These are phyloP conservation scores for Hirtodrosophila duncani DNA, from an alignment of 2,888 invertebrate genomes.

Conservation along the genomic window DNA sequence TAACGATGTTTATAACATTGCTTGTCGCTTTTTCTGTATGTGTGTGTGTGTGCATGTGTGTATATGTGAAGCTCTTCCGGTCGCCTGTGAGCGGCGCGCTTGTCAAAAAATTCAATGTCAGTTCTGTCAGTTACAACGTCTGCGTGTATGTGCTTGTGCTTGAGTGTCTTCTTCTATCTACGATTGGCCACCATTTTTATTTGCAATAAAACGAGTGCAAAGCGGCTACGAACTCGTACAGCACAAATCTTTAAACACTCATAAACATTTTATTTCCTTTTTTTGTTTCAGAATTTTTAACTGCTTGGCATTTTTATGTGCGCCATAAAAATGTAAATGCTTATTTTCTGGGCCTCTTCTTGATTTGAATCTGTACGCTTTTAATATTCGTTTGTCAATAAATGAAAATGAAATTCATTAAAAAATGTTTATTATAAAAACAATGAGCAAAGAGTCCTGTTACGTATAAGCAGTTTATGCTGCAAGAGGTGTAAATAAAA, in stretches of 20 bases:
- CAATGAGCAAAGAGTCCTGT: too few relatives aligned
- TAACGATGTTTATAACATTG: constrained; percentile 11
- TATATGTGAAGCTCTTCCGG: constrained; percentile 36
- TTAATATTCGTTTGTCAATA: constrained; percentile 7
- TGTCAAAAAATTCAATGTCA: constrained; percentile 75
- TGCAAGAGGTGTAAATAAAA: too few relatives aligned
- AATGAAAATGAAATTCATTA: too few relatives aligned
- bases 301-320: constrained; percentile 21
- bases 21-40: constrained; percentile 9
- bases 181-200: constrained; percentile 58
- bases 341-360: too few relatives aligned
- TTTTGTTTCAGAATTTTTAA: constrained; percentile 19
- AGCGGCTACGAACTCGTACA: constrained; percentile 1
- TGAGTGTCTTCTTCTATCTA: constrained; percentile 32
- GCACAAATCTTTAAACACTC: constrained; percentile 27
- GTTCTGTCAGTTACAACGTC: constrained; percentile 36
- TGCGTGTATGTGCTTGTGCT: constrained; percentile 10
- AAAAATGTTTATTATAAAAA: too few relatives aligned
- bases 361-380: constrained; percentile 6
- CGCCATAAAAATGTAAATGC: constrained; percentile 15
- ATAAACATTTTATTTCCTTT: constrained; percentile 32
- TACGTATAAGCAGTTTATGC: too few relatives aligned
- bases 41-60: constrained; percentile 6
- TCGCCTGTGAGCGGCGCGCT: too few relatives aligned
- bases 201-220: constrained; percentile 4